Base-by-base conservation (phyloP, 2,797 vertebrate genomes). In the Tangara arthus region DNA sequence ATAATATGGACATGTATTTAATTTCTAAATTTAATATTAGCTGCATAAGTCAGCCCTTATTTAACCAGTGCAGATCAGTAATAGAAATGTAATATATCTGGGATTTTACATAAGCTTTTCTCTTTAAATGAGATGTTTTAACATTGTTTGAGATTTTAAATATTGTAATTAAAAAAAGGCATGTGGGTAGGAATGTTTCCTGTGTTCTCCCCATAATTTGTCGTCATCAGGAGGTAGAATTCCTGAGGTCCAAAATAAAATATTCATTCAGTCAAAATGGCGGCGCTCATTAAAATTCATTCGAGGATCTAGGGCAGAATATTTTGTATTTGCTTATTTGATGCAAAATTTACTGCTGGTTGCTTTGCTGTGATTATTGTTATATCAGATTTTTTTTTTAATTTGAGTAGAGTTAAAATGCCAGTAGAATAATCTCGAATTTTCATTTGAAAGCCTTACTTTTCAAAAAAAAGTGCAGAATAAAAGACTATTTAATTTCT, bases 11-110 rank as follows among this genome's bases (percentile, higher is more conserved):
- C 68, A 52, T 88, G 64, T 91, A 82, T 97, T 97, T 97, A 81
- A 92, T 89, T 95, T 85, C 83, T 88, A 95, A 95, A 87, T 93
- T 81, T 94, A 89, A 91, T 95, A 83, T 95, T 96, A 93, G 63
- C 46, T 87, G 37, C 53, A 73, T 93, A 95, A 83, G 77, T 89
- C 91, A 91, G 19, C n/a, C 82, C 64, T 97, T 37, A 78, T 49
- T 87, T 64, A 77, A 46, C 94, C 68, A 59, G 30, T 23, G 34
- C 16, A 72, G 68, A 90, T 63, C 49, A 66, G 35, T 65, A 87
- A 52, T 49, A 89, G 66, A 96, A 93, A 41, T 75, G 50, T 83
- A 87, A 60, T 90, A 28, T 89, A 93, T 95, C 63, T 50, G 35
- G 39, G 87, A 46, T 94, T 96, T 97, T 97, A 49, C n/a, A 39